A percentile compares a stretch with the other conserved stretches of the same genome.
Evolutionary conservation across 2,113 vertebrate genomes (phyloP).

Genomic region (Hippoglossus stenolepis): DNA sequence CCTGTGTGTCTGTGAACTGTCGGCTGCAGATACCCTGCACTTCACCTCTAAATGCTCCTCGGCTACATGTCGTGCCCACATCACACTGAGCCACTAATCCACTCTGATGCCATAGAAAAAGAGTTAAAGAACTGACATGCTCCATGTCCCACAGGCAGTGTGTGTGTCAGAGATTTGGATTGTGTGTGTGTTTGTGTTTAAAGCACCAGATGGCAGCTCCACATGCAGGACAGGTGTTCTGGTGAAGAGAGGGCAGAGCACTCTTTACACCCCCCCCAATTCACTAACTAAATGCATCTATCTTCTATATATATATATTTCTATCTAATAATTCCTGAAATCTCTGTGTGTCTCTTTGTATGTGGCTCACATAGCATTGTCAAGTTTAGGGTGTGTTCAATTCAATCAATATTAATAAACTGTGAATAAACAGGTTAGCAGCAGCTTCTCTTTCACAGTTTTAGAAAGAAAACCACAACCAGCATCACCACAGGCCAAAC

Average conservation of each 20-base stretch:
- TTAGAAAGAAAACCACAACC: too few species aligned
- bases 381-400: too few species aligned
- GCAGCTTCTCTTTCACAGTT: too few species aligned
- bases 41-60: constrained; percentile 46
- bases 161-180: background rate
- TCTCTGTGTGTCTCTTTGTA: too few species aligned
- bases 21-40: constrained; percentile 33
- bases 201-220: constrained; percentile 37
- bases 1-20: constrained; percentile 33
- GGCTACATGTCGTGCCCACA: constrained; percentile 25
- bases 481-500: too few species aligned
- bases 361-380: too few species aligned
- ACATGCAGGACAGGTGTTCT: constrained; percentile 8
- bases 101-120: constrained; percentile 48
- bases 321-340: too few species aligned
- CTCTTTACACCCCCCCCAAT: background rate
- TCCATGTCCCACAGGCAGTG: constrained; percentile 13
- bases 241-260: background rate
- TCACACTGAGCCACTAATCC: constrained; percentile 53
- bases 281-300: constrained; percentile 11
- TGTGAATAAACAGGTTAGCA: too few species aligned
- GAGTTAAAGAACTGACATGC: constrained; percentile 33
- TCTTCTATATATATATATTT: too few species aligned
- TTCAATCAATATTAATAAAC: too few species aligned
- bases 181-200: background rate